Base-by-base conservation (phyloP, 1,140 invertebrate genomes). In the Drosophila quadrilineata region DNA sequence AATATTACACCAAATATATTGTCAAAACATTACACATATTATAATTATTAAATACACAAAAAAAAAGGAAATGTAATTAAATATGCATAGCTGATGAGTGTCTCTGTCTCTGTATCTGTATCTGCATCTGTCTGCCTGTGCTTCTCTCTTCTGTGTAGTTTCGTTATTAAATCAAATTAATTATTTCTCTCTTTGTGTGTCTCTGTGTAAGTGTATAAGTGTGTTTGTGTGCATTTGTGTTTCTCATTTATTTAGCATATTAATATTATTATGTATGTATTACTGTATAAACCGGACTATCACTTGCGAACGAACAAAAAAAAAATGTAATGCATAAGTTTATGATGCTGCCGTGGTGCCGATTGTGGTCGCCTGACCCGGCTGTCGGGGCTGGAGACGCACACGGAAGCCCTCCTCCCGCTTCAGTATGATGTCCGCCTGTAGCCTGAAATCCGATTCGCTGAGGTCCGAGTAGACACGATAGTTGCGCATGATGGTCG, bases 401-500 rank as follows among this genome's bases (percentile, higher is more conserved):
- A 96, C 90, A 66, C 92, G 92, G 90, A 96, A 96, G 2, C 95
- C 95, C 64, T 96, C 95, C 35, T 92, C 92, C 29, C 95, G 93
- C 90, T 96, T 96, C 31, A 96, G 91, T 63, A 96, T 96, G 52
- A 96, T 95, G 84, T 96, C 95, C 57, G 92, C 95, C 87, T 95
- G 93, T 0, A 96, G 91, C 59, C 93, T 90, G 88, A 94, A 95
- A 57, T 96, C 93, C 17, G 93, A 90, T 60, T 95, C 93, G 52
- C 92, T 92, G 5, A 95, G 87, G 57, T 93, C 92, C 1, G 94
- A 94, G 8, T 90, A 90, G 12, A 95, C 90, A 40, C 93, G 93
- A 91, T 94, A 99, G 79, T 96, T 95, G 24, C 96, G 92, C 43
- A 98, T 90, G 22, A 98, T 93, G 10, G 95, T 96, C 0, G 96